Evolutionary conservation across 2,113 vertebrate species (phyloP).

Genomic region (Siphamia tubifer): DNA sequence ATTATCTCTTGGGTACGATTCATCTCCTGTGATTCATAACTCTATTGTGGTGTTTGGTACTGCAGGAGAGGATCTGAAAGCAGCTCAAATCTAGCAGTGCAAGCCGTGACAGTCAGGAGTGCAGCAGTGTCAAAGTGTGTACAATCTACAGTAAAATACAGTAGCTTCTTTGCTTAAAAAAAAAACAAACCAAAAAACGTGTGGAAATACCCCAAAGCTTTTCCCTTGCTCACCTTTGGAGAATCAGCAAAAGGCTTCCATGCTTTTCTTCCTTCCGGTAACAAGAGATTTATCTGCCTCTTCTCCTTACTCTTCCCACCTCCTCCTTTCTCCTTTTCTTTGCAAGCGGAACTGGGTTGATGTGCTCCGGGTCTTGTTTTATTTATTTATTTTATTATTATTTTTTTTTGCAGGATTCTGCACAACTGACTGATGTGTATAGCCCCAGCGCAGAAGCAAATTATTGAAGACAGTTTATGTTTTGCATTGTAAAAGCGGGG

Average conservation of each 20-base stretch:
- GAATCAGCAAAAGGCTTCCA: constrained; percentile 20
- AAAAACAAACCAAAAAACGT: not conserved
- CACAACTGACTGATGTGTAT: constrained; percentile 19
- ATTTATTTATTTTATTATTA: too few relatives aligned
- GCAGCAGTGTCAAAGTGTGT: not conserved
- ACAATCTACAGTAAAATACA: not conserved
- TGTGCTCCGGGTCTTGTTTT: constrained; percentile 32
- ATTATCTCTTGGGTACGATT: constrained; percentile 16
- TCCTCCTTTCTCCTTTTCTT: not conserved
- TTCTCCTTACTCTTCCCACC: too few relatives aligned
- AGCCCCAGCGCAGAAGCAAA: constrained; percentile 1
- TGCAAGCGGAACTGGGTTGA: constrained; percentile 7
- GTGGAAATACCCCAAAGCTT: constrained; percentile 8
- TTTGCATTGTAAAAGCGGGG: not conserved
- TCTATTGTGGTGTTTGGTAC: not conserved
- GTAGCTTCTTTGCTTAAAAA: not conserved
- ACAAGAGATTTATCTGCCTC: not conserved
- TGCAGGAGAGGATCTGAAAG: constrained; percentile 6
- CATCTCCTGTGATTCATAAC: not conserved
- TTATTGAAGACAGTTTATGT: constrained; percentile 26
- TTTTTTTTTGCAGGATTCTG: constrained; percentile 6
- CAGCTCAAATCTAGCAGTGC: not conserved
- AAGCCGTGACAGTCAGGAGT: not conserved
- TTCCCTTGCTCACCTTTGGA: not conserved
- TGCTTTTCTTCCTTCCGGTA: constrained; percentile 10